These are phyloP conservation scores for Onychorhynchus coronatus DNA, from an alignment of 2,113 vertebrate genomes.

Conservation along the genomic window DNA sequence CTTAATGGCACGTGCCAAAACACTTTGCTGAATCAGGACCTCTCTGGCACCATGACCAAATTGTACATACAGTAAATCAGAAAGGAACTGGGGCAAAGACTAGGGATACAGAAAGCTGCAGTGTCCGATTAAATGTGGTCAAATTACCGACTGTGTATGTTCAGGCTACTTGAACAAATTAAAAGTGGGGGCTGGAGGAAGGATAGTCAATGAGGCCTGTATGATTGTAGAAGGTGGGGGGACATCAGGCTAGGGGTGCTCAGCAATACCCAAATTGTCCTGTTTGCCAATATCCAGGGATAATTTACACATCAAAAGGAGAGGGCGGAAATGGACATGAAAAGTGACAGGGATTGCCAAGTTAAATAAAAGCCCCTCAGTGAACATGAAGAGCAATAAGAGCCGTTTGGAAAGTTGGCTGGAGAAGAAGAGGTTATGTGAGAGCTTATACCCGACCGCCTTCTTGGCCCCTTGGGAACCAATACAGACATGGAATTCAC, in stretches of 20 bases:
- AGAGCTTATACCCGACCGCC: conserved; percentile 51
- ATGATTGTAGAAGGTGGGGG: conserved; percentile 52
- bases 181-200: not conserved
- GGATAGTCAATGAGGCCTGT: conserved; percentile 44
- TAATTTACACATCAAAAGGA: conserved; percentile 72
- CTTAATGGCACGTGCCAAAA: not conserved
- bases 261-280: conserved; percentile 65
- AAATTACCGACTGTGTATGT: conserved; percentile 3
- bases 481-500: conserved; percentile 59
- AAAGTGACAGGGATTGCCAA: conserved; percentile 66
- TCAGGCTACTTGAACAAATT: conserved; percentile 46
- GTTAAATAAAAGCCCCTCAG: conserved; percentile 73
- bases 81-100: not conserved
- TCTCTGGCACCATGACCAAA: not conserved
- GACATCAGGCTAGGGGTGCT: conserved; percentile 15
- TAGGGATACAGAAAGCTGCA: not conserved
- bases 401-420: conserved; percentile 64
- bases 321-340: conserved; percentile 64
- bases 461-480: conserved; percentile 56
- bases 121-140: not conserved
- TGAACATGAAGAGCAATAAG: conserved; percentile 66
- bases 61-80: not conserved
- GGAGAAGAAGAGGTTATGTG: conserved; percentile 61
- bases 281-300: conserved; percentile 60
- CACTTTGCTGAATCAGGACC: not conserved